Conservation (phyloP, 2,888 invertebrate genomes). For the Odontocerum albicorne region DNA sequence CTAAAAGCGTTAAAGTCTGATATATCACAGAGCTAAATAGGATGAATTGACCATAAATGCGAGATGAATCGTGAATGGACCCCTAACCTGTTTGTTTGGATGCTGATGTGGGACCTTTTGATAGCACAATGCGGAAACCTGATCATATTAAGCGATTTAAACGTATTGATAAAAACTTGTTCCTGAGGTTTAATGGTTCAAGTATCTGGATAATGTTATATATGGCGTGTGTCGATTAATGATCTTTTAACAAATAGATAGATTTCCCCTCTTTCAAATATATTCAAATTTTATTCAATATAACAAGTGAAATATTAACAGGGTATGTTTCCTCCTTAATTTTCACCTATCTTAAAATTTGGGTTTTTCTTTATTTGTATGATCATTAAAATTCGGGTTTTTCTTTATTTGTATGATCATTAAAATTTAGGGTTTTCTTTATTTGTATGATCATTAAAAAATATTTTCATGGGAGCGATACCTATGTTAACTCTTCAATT, state of each 20-base stretch:
- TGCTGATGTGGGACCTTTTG: constrained; percentile 26
- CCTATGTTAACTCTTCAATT: neutral
- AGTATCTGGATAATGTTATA: constrained; percentile 8
- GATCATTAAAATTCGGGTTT: no score
- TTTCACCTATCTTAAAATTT: no score
- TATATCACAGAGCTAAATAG: constrained; percentile 6
- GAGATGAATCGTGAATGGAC: constrained; percentile 8
- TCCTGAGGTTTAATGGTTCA: constrained; percentile 19
- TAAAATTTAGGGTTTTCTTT: no score
- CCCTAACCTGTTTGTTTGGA: constrained; percentile 15
- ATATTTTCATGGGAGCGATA: neutral
- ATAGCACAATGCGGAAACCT: neutral
- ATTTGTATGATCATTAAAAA: no score
- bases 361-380: no score
- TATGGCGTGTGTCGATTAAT: constrained; percentile 15
- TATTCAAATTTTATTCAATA: neutral
- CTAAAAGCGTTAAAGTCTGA: constrained; percentile 21
- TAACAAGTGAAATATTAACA: no score
- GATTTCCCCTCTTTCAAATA: constrained; percentile 5
- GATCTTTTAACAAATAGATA: constrained; percentile 13
- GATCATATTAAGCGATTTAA: constrained; percentile 13
- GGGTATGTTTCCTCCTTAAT: no score
- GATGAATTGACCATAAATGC: constrained; percentile 18
- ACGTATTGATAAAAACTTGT: constrained; percentile 12
- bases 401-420: no score